These are phyloP conservation scores for Subanguina moxae DNA, from an alignment of 1,140 invertebrate genomes.

Conservation along the genomic window DNA sequence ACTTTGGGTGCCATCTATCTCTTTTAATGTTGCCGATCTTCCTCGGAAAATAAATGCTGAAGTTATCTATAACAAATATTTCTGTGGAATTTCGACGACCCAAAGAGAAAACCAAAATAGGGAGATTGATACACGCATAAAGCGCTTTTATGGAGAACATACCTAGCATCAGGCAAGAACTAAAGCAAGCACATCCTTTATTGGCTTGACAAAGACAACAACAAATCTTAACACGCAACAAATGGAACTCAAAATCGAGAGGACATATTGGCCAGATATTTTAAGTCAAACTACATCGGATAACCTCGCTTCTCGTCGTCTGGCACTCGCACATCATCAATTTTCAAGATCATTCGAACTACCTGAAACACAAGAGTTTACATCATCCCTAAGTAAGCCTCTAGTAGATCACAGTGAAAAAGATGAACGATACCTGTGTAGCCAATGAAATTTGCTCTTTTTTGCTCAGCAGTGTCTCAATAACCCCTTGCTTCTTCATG, in stretches of 20 bases:
- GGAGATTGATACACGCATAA: too few species aligned
- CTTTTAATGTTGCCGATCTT: too few species aligned
- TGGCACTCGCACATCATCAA: constrained; percentile 86
- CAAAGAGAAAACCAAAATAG: too few species aligned
- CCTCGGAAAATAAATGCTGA: too few species aligned
- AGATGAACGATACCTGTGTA: constrained; percentile 66
- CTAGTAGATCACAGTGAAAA: too few species aligned
- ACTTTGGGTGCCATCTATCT: too few species aligned
- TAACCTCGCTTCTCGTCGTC: constrained; percentile 45
- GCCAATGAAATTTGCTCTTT: constrained; percentile 93
- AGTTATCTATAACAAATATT: too few species aligned
- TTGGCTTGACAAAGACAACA: constrained; percentile 2
- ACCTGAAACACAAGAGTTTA: constrained; percentile 66
- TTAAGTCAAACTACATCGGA: constrained; percentile 18
- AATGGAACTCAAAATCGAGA: neutral
- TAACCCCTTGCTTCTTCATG: constrained; percentile 91
- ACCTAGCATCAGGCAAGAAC: neutral
- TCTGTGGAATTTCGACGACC: too few species aligned
- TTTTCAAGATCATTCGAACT: constrained; percentile 99
- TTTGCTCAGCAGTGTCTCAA: constrained; percentile 94
- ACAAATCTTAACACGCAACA: neutral
- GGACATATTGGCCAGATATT: too few species aligned
- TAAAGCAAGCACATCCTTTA: constrained; percentile 20
- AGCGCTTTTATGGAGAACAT: too few species aligned
- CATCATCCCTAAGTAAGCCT: neutral